phyloP scores from a whole-genome alignment of 2,888 invertebrate species.

The Clanis bilineata region DNA sequence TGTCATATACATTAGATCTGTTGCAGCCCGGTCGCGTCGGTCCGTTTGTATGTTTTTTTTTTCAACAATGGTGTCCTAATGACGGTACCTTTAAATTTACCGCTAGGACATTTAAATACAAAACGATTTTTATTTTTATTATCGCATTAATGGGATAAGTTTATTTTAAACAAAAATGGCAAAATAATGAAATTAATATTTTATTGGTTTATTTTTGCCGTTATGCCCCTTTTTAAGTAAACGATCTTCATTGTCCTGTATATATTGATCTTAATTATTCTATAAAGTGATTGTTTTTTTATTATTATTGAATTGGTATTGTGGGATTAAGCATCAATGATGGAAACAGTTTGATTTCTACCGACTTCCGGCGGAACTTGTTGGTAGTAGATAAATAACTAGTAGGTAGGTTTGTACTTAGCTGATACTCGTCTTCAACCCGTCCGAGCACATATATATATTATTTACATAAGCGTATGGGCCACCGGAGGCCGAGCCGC shows the following conservation, averaged over 20 bases:
- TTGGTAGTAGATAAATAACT: too few species aligned
- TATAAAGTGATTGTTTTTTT: not conserved
- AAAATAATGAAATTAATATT: not conserved
- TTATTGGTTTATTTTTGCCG: not conserved
- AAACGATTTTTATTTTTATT: slow-evolving; percentile 10
- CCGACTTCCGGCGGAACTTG: too few species aligned
- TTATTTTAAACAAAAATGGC: not conserved
- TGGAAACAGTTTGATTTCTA: too few species aligned
- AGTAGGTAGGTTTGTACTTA: too few species aligned
- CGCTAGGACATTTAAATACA: not conserved
- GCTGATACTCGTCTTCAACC: too few species aligned
- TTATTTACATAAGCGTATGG: too few species aligned
- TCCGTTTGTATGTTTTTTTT: not conserved
- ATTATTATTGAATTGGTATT: too few species aligned
- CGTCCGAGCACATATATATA: too few species aligned
- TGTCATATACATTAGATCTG: not conserved
- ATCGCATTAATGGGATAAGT: slow-evolving; percentile 3
- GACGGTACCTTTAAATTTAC: slow-evolving; percentile 1
- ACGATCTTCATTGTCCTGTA: too few species aligned
- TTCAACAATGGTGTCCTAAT: not conserved
- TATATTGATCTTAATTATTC: not conserved
- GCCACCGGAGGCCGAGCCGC: too few species aligned
- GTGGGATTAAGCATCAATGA: too few species aligned
- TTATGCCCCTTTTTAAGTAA: not conserved
- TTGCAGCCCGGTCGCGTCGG: not conserved